These are phyloP conservation scores for Prinia subflava DNA, from an alignment of 2,113 vertebrate species.

Conservation along the genomic window DNA sequence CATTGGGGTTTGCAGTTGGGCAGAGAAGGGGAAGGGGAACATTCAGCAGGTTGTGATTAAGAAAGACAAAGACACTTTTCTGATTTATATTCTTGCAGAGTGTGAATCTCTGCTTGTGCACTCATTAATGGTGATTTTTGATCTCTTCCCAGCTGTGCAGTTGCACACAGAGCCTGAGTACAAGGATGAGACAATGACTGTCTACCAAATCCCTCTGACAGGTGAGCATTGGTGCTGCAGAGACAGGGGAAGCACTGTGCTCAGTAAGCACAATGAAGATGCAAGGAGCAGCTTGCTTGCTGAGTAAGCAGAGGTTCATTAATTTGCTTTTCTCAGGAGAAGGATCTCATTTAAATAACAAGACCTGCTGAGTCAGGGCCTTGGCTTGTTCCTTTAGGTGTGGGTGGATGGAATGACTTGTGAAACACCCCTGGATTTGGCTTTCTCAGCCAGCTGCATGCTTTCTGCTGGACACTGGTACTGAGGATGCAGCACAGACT, in stretches of 20 bases:
- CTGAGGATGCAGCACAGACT: not conserved
- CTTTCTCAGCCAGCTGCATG: not conserved
- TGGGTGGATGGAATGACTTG: not conserved
- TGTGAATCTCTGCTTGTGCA: not conserved
- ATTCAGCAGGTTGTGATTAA: not conserved
- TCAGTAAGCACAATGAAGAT: not conserved
- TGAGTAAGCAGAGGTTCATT: not conserved
- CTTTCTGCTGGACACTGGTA: not conserved
- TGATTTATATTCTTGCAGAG: not conserved
- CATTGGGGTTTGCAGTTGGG: not conserved
- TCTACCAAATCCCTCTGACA: constrained; percentile 84
- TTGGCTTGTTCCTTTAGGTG: not conserved
- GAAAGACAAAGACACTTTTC: not conserved
- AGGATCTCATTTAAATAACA: not conserved
- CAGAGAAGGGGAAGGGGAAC: not conserved
- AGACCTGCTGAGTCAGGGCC: not conserved
- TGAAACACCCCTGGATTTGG: not conserved
- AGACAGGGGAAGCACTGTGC: not conserved
- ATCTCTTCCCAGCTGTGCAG: constrained; percentile 64
- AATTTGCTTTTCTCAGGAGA: not conserved
- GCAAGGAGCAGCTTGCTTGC: not conserved
- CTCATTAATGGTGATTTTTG: not conserved
- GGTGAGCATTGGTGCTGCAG: constrained; percentile 71
- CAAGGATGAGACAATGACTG: constrained; percentile 80
- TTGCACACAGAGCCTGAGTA: constrained; percentile 73